Percentiles rank a stretch among this genome's conserved stretches.
phyloP scores from a whole-genome alignment of 2,113 vertebrate genomes.

The Xiphophorus maculatus region DNA sequence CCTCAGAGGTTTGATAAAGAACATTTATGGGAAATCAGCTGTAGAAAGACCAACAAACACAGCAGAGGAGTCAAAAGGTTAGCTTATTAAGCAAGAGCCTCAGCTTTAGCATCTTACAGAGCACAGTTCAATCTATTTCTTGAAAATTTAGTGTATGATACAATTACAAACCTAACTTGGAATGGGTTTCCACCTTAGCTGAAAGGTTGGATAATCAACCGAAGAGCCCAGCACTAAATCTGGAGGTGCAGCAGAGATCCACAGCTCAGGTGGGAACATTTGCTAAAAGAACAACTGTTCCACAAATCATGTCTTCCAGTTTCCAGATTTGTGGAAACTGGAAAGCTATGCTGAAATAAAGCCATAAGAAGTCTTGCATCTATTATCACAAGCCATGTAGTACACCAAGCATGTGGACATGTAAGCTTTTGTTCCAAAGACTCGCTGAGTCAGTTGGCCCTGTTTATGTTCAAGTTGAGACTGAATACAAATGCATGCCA shows the following conservation, averaged over 20 bases:
- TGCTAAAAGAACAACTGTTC: not conserved
- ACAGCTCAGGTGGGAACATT: not conserved
- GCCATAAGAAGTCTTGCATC: not conserved
- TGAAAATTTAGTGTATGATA: not conserved
- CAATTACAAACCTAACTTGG: not conserved
- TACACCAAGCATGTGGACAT: too few relatives aligned
- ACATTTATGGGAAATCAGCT: not conserved
- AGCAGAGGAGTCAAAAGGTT: too few relatives aligned
- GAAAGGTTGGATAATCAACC: not conserved
- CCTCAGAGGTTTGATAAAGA: not conserved
- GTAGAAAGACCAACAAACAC: not conserved
- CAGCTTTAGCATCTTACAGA: too few relatives aligned
- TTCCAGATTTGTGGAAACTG: not conserved
- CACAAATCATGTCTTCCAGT: not conserved
- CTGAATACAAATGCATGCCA: too few relatives aligned
- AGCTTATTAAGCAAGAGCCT: too few relatives aligned
- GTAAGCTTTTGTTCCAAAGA: too few relatives aligned
- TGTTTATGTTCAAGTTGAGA: too few relatives aligned
- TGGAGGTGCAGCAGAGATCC: not conserved
- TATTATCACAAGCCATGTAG: not conserved
- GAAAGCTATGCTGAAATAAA: not conserved
- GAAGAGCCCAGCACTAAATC: not conserved
- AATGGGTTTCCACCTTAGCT: not conserved
- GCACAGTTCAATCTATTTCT: too few relatives aligned
- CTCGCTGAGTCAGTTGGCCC: too few relatives aligned